Percentiles rank a stretch among this genome's conserved stretches.
Conservation (phyloP, 2,113 vertebrate genomes). For the Heteronetta atricapilla region DNA sequence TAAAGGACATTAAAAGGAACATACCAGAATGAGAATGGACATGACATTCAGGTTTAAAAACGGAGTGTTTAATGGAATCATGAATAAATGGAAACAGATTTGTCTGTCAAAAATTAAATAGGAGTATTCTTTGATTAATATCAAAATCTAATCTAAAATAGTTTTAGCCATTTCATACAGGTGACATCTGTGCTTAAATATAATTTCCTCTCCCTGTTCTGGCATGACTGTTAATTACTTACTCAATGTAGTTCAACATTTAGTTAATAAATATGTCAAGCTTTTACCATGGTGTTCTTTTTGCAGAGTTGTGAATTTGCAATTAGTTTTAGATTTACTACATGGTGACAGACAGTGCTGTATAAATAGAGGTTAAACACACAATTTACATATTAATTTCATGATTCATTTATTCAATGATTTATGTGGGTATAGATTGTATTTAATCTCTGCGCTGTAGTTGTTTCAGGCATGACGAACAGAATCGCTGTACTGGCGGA, state of each 20-base stretch:
- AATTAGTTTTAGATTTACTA: slow-evolving; percentile 94
- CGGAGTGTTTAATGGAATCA: slow-evolving; percentile 73
- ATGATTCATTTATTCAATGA: slow-evolving; percentile 95
- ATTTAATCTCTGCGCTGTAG: slow-evolving; percentile 85
- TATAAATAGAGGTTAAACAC: slow-evolving; percentile 94
- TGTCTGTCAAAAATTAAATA: slow-evolving; percentile 79
- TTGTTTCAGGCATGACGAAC: slow-evolving; percentile 82
- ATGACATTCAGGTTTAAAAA: slow-evolving; percentile 67
- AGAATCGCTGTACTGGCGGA: slow-evolving; percentile 65
- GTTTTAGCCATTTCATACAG: slow-evolving; percentile 78
- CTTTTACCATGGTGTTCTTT: slow-evolving; percentile 85
- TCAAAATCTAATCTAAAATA: slow-evolving; percentile 78
- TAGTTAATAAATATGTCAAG: slow-evolving; percentile 93
- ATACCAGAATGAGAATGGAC: slow-evolving; percentile 31
- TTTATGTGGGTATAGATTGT: slow-evolving; percentile 91
- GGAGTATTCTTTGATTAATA: slow-evolving; percentile 78
- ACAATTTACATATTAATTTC: slow-evolving; percentile 97
- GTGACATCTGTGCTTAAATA: slow-evolving; percentile 84
- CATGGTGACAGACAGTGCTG: slow-evolving; percentile 88
- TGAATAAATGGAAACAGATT: slow-evolving; percentile 77
- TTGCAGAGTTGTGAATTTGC: slow-evolving; percentile 86
- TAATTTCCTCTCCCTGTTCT: slow-evolving; percentile 80
- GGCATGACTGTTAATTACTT: slow-evolving; percentile 87
- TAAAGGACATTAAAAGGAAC: slow-evolving; percentile 53
- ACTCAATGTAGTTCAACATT: slow-evolving; percentile 88